Evolutionary conservation across 2,888 invertebrate species (phyloP), one percentile per base, ranked within the genome.

Genomic region (Ormyrus rosae): DNA sequence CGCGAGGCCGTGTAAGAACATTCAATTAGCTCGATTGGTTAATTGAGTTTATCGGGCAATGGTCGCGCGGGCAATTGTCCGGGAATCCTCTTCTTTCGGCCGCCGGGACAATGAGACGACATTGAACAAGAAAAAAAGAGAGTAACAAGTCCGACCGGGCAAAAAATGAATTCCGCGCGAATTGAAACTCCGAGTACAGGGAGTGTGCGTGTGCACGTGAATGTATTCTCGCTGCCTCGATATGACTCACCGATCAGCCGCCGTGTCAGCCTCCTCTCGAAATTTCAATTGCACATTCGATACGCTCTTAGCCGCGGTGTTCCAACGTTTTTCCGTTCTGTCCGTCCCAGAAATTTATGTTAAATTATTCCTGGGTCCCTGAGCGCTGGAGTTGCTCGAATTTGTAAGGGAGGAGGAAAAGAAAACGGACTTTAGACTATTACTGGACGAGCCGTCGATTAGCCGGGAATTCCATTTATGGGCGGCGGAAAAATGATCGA

Each of bases 1-100:
- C 55, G 13, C 51, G 65, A 11, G 13, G 34, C 58, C 55, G 13
- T 11, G 80, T 82, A 81, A 81, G 84, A 83, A 83, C 85, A 86
- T 88, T 88, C 86, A 88, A 88, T 89, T 87, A 88, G 84, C 86
- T 87, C 85, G 83, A 87, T 88, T 87, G 86, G 86, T 85, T 89
- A 89, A 89, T 89, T 88, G 86, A 86, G 85, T 88, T 87, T 87
- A 88, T 87, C 86, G 86, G 82, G 63, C 34, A 56, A 77, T 58
- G 79, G 71, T 73, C 74, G 77, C 34, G 77, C n/a, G 77, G 68
- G 80, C 84, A 86, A 85, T 85, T 86, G 84, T 82, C 82, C 83
- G 70, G 74, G 82, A 84, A 85, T 85, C 81, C 76, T 72, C 78
- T 84, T 74, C 81, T 84, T 83, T 81, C 81, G 76, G 56, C 46